phyloP scores from a whole-genome alignment of 92 coral and sea anemone species.

The Plumapathes pennacea region DNA sequence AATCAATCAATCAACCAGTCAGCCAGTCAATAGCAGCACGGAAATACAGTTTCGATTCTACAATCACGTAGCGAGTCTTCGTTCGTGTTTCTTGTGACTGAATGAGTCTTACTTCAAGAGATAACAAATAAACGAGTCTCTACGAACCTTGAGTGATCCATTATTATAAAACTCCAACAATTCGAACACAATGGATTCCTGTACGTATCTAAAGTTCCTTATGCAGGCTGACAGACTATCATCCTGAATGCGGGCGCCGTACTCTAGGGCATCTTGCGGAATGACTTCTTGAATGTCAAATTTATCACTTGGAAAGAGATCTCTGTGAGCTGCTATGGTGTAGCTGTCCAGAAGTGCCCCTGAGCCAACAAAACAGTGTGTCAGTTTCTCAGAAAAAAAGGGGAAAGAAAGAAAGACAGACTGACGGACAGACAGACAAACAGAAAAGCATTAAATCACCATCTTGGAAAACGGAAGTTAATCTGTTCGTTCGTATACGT shows the following conservation, averaged over 20 bases:
- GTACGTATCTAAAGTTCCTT: slow-evolving; percentile 34
- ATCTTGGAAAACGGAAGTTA: no score
- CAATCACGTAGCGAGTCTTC: no score
- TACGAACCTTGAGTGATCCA: not conserved
- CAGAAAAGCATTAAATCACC: no score
- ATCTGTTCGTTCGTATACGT: no score
- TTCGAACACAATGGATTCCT: slow-evolving; percentile 46
- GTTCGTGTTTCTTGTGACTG: no score
- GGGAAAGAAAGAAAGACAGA: not conserved
- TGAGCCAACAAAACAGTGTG: not conserved
- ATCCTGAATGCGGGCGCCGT: slow-evolving; percentile 68
- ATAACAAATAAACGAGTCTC: not conserved
- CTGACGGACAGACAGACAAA: no score
- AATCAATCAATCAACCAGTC: no score
- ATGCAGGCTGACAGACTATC: slow-evolving; percentile 46
- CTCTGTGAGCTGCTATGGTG: slow-evolving; percentile 33
- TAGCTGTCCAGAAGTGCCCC: slow-evolving; percentile 81
- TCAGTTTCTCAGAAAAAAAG: not conserved
- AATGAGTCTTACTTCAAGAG: no score
- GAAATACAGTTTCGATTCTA: no score
- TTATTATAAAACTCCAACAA: slow-evolving; percentile 20
- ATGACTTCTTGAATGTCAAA: slow-evolving; percentile 64
- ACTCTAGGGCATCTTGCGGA: slow-evolving; percentile 50
- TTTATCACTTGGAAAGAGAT: slow-evolving; percentile 15
- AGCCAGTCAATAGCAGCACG: no score